Base-by-base conservation (phyloP, 2,888 invertebrate genomes). In the Zygothrica quintamaculata region DNA sequence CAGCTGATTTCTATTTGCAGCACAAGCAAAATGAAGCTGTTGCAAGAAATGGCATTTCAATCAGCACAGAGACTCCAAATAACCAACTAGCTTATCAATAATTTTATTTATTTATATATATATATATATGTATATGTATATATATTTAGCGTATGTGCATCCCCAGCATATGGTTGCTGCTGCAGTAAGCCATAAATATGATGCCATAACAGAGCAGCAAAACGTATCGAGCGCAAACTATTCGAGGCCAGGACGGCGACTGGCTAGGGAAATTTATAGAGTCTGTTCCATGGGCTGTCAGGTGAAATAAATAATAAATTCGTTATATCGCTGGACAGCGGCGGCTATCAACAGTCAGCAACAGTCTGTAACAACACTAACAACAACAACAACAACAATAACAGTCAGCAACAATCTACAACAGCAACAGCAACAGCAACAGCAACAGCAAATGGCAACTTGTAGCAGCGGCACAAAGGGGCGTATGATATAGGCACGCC, bases 291-390 rank as follows among this genome's bases (percentile, higher is more conserved):
- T 77, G 82, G 79, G 85, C 88, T 90, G 90, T 90, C 90, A 90
- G 90, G 89, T 90, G 90, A 90, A 90, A 90, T 90, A 90, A 90
- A 90, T 90, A 90, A 90, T 90, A 90, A 90, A 90, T 89, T 90
- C 88, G 90, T 89, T 89, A 89, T 88, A 85, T 85, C 65, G 68
- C 31, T 62, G 58, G 65, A 74, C 75, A 64, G 64, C 74, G 65
- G 58, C 53, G 66, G 71, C 77, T 81, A 80, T 80, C 77, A 77
- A 74, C 76, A 58, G 72, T 67, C 68, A 26, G 33, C 8, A 44
- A n/a, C 12, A 40, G n/a, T n/a, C n/a, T n/a, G 12, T 36, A 36
- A 22, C 25, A 31, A 16, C 48, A 42, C 50, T 44, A 51, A 57
- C 37, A 62, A 48, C 48, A 40, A 36, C 26, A 39, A 11, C 29